Evolutionary conservation across 2,888 invertebrate genomes (phyloP).

Genomic region (Achlya flavicornis): DNA sequence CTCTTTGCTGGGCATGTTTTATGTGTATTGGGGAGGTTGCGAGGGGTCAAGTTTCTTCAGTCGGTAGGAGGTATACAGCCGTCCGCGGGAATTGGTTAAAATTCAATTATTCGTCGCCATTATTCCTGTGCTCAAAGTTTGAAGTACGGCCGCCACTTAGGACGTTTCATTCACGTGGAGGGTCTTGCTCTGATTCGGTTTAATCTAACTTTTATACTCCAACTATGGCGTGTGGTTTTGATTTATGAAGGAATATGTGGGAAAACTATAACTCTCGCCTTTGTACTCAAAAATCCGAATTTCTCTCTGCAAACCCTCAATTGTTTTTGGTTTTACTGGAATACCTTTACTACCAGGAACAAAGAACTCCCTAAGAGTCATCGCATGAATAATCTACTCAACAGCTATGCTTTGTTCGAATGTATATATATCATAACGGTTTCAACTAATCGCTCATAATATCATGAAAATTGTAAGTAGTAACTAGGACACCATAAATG

Average conservation of each 20-base stretch:
- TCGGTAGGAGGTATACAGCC: slow-evolving; percentile 40
- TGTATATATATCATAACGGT: too few species aligned
- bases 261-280: slow-evolving; percentile 16
- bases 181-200: slow-evolving; percentile 48
- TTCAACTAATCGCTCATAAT: not conserved
- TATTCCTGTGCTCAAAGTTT: slow-evolving; percentile 64
- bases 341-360: slow-evolving; percentile 19
- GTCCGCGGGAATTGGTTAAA: slow-evolving; percentile 67
- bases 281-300: too few species aligned
- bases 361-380: not conserved
- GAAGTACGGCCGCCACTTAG: slow-evolving; percentile 56
- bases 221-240: slow-evolving; percentile 1
- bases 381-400: not conserved
- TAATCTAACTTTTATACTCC: slow-evolving; percentile 51
- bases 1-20: slow-evolving; percentile 23
- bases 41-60: slow-evolving; percentile 38
- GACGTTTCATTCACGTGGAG: slow-evolving; percentile 48
- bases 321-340: slow-evolving; percentile 1
- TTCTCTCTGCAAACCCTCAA: slow-evolving; percentile 8
- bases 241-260: slow-evolving; percentile 10
- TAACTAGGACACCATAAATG: not conserved
- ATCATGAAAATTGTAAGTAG: not conserved
- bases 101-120: slow-evolving; percentile 71
- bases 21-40: slow-evolving; percentile 17
- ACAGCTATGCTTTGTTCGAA: not conserved